Conservation (phyloP, 2,888 invertebrate species). For the Papilio elwesi region DNA sequence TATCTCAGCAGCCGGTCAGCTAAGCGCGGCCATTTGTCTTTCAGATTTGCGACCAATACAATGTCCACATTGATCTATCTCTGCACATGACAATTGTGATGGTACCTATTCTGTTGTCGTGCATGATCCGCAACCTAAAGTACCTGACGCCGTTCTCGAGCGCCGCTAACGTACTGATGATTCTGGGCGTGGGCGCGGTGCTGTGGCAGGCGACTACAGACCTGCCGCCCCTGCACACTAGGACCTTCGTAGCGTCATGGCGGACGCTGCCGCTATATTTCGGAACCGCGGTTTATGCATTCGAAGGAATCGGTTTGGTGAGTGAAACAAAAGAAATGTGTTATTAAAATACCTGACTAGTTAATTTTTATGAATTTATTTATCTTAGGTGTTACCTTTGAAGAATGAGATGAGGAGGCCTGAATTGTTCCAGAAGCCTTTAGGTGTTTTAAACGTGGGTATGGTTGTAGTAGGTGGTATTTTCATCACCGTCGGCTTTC, state of each 20-base stretch:
- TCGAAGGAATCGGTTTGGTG: slow-evolving; percentile 97
- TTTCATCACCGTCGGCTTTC: slow-evolving; percentile 92
- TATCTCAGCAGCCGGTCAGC: no score
- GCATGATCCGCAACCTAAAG: slow-evolving; percentile 93
- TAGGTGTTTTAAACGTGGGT: slow-evolving; percentile 95
- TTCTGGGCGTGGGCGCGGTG: slow-evolving; percentile 89
- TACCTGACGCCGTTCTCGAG: slow-evolving; percentile 96
- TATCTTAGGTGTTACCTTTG: slow-evolving; percentile 92
- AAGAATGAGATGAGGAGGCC: slow-evolving; percentile 96
- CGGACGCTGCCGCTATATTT: slow-evolving; percentile 93
- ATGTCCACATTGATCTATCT: slow-evolving; percentile 85
- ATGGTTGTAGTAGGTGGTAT: slow-evolving; percentile 92
- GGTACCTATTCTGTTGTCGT: slow-evolving; percentile 88
- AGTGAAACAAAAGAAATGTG: slow-evolving; percentile 55
- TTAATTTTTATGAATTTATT: no score
- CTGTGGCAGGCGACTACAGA: slow-evolving; percentile 90
- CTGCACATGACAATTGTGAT: slow-evolving; percentile 90
- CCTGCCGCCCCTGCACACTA: slow-evolving; percentile 86
- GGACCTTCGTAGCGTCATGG: slow-evolving; percentile 86
- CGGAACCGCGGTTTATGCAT: slow-evolving; percentile 97
- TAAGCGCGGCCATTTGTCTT: slow-evolving; percentile 44
- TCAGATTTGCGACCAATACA: slow-evolving; percentile 88
- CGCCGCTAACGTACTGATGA: slow-evolving; percentile 93
- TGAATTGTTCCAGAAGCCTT: slow-evolving; percentile 88
- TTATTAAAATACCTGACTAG: no score